A percentile compares a stretch with the other conserved stretches of the same genome.
Conservation (phyloP, 2,797 vertebrate genomes). For the Ctenopoma kingsleyae region DNA sequence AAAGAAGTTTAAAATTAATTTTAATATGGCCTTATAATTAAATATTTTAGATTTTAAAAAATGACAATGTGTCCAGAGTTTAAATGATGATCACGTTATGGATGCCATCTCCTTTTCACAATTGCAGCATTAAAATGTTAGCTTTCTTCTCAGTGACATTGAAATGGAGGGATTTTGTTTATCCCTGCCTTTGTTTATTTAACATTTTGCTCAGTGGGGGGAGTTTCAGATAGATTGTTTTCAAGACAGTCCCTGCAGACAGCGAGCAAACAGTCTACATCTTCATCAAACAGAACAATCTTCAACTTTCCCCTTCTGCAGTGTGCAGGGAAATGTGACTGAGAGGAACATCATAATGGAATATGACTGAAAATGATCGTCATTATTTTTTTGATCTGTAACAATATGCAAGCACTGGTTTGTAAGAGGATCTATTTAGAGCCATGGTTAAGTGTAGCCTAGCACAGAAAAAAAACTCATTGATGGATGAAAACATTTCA, state of each 20-base stretch:
- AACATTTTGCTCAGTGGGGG: conserved; percentile 89
- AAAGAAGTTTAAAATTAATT: conserved; percentile 19
- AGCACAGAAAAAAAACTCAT: conserved; percentile 55
- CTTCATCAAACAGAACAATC: conserved; percentile 90
- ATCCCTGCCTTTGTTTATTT: conserved; percentile 89
- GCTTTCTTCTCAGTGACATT: conserved; percentile 89
- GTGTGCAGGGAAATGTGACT: conserved; percentile 82
- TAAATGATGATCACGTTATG: conserved; percentile 71
- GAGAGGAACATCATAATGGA: conserved; percentile 83
- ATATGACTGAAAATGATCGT: conserved; percentile 87
- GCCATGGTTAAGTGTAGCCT: conserved; percentile 69
- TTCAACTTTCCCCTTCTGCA: conserved; percentile 87
- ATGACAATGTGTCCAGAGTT: conserved; percentile 76
- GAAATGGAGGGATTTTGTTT: conserved; percentile 90
- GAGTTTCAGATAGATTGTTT: conserved; percentile 90
- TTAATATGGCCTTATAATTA: conserved; percentile 61
- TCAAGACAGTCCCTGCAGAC: conserved; percentile 89
- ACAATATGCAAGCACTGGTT: conserved; percentile 76
- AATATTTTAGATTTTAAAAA: conserved; percentile 55
- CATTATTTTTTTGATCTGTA: conserved; percentile 82
- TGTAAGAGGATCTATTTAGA: conserved; percentile 78
- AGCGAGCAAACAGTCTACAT: conserved; percentile 88
- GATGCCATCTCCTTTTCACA: conserved; percentile 74
- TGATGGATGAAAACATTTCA: conserved; percentile 80
- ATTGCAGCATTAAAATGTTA: conserved; percentile 82